Evolutionary conservation across 2,113 vertebrate genomes (phyloP), one percentile per base, ranked within the genome.

Genomic region (Clinocottus analis): DNA sequence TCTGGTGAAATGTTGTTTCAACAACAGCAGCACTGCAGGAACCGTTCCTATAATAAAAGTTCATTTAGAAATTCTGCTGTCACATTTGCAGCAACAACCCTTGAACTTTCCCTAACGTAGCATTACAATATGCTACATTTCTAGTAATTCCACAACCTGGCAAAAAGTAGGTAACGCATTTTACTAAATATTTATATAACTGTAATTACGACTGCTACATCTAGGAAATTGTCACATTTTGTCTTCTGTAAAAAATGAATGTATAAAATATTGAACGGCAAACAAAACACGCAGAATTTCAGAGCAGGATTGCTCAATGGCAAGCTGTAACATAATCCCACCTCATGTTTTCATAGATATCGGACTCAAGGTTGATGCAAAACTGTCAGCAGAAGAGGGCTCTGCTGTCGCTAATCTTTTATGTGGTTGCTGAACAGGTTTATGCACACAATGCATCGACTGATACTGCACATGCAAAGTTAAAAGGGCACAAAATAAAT

Each of bases 261-360:
- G n/a, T 19, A 66, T 43, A 35, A 63, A 56, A 75, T 19, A 49
- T 53, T 47, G 12, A 69, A 41, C 75, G 25, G 7, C 7, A 31
- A 72, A 65, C 49, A 84, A 72, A 85, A 65, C 23, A 51, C 37
- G 27, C 51, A n/a, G 10, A 51, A 56, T 80, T 63, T 58, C 23
- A 61, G 11, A 33, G 31, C 68, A 72, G 13, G 53, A 51, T 1
- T 37, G 61, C 72, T 83, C 55, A 80, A 61, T 13, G 13, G 19
- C 31, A 66, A 77, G 45, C 73, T 65, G 47, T 83, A 83, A 39
- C 31, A 85, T 81, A 41, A 86, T 85, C 72, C 67, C 58, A 37
- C 53, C 81, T 58, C 37, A 56, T 61, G 55, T 81, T 84, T 83
- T 85, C 83, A 89, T 68, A 72, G 68, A 74, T 77, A 79, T 31